Evolutionary conservation across 1,140 invertebrate genomes (phyloP), one percentile per base, ranked within the genome.

Genomic region (Drosophila persimilis): DNA sequence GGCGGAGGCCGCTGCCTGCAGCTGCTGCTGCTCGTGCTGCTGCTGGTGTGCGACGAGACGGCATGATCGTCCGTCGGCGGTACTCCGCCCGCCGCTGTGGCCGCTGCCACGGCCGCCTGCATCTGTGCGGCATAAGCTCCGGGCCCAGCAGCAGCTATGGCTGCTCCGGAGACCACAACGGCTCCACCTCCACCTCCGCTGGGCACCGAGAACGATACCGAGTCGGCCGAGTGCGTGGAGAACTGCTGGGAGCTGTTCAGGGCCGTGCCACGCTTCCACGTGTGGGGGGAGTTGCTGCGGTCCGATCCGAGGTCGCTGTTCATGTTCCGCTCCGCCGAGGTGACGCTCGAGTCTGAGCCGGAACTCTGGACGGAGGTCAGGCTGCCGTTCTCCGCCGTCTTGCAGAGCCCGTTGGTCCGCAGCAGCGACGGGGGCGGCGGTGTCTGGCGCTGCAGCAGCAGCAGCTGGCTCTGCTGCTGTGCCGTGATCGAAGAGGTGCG

Each of bases 311-410:
- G 39, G 58, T 93, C 93, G 55, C 81, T 91, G 62, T 92, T 92
- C 1, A 90, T 60, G 56, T 92, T 92, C 5, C 92, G 90, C 62
- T 93, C 92, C 44, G 92, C 90, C 0, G 92, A 93, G 29, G 89
- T 91, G 6, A 92, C 92, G 61, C 92, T 93, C 62, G 92, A 93
- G 81, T 96, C 95, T 76, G 95, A 95, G 15, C 95, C 95, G 0
- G 95, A 96, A 65, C 95, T 95, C 89, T 96, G 95, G 4, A 95
- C 95, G 65, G 95, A 95, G 17, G 95, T 95, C 17, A 96, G 90
- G 67, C 95, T 95, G 43, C 95, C 95, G 79, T 95, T 95, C 83
- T 95, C 94, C 2, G 94, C 93, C 45, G 93, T 94, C 86, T 95
- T 95, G 78, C 93, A 95, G 3, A 95, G 92, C 2, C 94, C 94